Evolutionary conservation across 2,888 invertebrate genomes (phyloP).

Genomic region (Saturnia japonica): DNA sequence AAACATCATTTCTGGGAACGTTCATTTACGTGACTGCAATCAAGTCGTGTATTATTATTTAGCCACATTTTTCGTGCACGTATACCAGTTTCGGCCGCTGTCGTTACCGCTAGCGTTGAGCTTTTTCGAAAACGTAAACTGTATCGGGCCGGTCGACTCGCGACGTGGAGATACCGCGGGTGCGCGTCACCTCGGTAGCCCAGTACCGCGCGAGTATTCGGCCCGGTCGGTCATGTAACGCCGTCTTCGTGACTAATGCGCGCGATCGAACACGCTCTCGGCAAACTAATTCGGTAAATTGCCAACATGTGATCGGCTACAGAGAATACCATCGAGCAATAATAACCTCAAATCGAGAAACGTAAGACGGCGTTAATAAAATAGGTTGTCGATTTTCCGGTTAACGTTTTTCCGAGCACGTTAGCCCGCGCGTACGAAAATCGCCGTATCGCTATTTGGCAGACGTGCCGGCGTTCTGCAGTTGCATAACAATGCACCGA

Average conservation of each 20-base stretch:
- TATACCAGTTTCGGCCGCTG: constrained; percentile 49
- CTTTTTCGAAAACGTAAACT: constrained; percentile 59
- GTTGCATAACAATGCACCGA: constrained; percentile 78
- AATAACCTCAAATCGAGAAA: constrained; percentile 36
- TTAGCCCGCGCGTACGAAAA: constrained; percentile 46
- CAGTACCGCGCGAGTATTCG: constrained; percentile 72
- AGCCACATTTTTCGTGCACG: constrained; percentile 29
- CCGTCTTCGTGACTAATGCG: constrained; percentile 44
- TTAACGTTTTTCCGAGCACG: constrained; percentile 56
- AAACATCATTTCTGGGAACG: constrained; percentile 38
- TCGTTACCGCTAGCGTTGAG: constrained; percentile 45
- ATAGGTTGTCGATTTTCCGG: constrained; percentile 57
- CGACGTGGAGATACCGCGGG: constrained; percentile 52
- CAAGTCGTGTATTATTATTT: constrained; percentile 13
- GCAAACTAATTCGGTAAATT: constrained; percentile 60
- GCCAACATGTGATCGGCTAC: constrained; percentile 56
- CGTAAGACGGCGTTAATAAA: constrained; percentile 49
- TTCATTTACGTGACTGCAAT: constrained; percentile 24
- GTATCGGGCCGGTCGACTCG: constrained; percentile 41
- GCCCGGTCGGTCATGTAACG: constrained; percentile 60
- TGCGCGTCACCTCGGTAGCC: constrained; percentile 29
- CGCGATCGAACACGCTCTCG: constrained; percentile 61
- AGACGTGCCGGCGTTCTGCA: constrained; percentile 54
- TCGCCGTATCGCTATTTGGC: constrained; percentile 60
- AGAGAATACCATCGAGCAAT: constrained; percentile 59